These are phyloP conservation scores for Gallinago stenura DNA, from an alignment of 2,797 vertebrate genomes.

Conservation along the genomic window DNA sequence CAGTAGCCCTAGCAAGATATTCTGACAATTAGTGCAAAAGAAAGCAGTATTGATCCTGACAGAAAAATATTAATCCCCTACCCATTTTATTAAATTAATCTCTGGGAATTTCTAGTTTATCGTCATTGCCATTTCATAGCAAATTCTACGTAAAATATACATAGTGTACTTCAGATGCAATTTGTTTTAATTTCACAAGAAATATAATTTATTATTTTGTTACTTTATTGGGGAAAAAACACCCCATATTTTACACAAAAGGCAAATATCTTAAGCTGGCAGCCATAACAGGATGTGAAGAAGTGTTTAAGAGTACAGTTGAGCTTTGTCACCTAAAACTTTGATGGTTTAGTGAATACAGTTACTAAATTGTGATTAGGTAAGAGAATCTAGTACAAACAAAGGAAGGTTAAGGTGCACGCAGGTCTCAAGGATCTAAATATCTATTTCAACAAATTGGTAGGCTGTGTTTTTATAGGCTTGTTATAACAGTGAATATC, in stretches of 20 bases:
- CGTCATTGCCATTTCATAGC: not conserved
- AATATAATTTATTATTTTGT: not conserved
- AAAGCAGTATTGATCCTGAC: slow-evolving; percentile 88
- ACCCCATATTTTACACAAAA: not conserved
- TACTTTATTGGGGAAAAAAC: not conserved
- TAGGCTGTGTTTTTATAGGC: not conserved
- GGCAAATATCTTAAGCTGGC: not conserved
- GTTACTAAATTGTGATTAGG: not conserved
- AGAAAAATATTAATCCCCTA: slow-evolving; percentile 92
- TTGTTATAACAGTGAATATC: slow-evolving; percentile 7
- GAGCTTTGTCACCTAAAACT: not conserved
- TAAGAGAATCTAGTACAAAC: not conserved
- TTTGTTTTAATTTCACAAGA: not conserved
- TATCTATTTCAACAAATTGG: not conserved
- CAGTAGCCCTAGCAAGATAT: slow-evolving; percentile 83
- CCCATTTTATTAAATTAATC: slow-evolving; percentile 89
- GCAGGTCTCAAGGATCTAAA: not conserved
- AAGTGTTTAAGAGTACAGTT: not conserved
- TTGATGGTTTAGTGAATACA: not conserved
- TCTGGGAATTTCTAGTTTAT: slow-evolving; percentile 87
- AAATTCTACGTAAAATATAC: not conserved
- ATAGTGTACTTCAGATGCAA: not conserved
- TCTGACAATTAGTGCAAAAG: slow-evolving; percentile 95
- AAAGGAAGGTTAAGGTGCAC: not conserved
- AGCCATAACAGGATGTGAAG: not conserved